Base-by-base conservation (phyloP, 2,797 vertebrate genomes). In the Aphelocoma californica region DNA sequence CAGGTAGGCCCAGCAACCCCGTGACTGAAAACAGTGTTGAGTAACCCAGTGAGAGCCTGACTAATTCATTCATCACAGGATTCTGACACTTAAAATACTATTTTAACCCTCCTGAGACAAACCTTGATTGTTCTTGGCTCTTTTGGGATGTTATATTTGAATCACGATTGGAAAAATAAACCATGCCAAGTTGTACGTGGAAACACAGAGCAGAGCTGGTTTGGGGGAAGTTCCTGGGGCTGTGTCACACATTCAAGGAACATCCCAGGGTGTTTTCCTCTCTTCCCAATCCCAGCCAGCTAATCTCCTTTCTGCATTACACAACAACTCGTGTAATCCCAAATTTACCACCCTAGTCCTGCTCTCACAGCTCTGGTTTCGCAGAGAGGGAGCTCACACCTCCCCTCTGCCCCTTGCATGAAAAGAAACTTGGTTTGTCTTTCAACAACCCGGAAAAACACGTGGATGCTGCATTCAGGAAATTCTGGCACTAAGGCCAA, bases 301-400 rank as follows among this genome's bases (percentile, higher is more conserved):
- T 94, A 71, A 93, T 91, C 95, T 87, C 71, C 82, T 78, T 69
- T 65, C 64, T 61, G 78, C 40, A 48, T 95, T 94, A 93, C 79
- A 87, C 92, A 94, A 94, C 74, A 50, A 40, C 34, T 58, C 80
- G 0, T 28, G 80, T 73, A 91, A 94, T 89, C 86, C 88, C 50
- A 79, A 85, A 85, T 78, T 66, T 45, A 79, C 62, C 81, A 9
- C 18, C 34, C 70, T 1, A 10, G 14, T 8, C 36, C 18, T 57
- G 73, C 31, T 66, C 12, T 20, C 50, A 4, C 70, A 58, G 66
- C 19, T 20, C 50, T 3, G 57, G 45, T 34, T 81, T 66, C 73
- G 34, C 60, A 78, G 78, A 70, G 50, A 74, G 53, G 10, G 66
- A 88, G 57, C 51, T 86, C 78, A 48, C 4, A 9, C 77, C 45